Evolutionary conservation across 2,113 vertebrate species (phyloP).

Genomic region (Machaerirhynchus nigripectus): DNA sequence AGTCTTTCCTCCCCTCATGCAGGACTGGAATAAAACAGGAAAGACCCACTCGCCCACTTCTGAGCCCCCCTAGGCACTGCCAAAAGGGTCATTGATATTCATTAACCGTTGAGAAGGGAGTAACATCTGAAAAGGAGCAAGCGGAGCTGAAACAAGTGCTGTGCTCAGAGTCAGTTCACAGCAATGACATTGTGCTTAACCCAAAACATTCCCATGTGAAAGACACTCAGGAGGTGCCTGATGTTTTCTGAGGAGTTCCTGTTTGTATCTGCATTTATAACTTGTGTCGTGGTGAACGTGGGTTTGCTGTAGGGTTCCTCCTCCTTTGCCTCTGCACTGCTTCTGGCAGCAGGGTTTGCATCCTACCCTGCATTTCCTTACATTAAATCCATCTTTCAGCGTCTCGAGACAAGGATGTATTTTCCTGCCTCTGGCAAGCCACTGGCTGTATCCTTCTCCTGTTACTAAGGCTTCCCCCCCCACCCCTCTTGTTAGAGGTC

Average conservation of each 20-base stretch:
- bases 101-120: background rate
- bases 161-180: background rate
- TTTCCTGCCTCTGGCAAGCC: background rate
- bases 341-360: background rate
- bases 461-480: background rate
- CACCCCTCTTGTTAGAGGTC: conserved; percentile 4
- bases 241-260: background rate
- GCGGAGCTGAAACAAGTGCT: background rate
- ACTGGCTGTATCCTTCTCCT: background rate
- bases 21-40: background rate
- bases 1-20: background rate
- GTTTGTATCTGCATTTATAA: background rate
- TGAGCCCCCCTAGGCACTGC: background rate
- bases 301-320: background rate
- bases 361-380: background rate
- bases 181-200: background rate
- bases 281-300: background rate
- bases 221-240: background rate
- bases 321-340: background rate
- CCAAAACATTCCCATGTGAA: background rate
- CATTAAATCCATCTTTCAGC: background rate
- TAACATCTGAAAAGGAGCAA: background rate
- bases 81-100: background rate
- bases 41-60: background rate
- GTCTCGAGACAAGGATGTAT: background rate